Base-by-base conservation (phyloP, 1,140 invertebrate species). In the Drosophila yakuba region DNA sequence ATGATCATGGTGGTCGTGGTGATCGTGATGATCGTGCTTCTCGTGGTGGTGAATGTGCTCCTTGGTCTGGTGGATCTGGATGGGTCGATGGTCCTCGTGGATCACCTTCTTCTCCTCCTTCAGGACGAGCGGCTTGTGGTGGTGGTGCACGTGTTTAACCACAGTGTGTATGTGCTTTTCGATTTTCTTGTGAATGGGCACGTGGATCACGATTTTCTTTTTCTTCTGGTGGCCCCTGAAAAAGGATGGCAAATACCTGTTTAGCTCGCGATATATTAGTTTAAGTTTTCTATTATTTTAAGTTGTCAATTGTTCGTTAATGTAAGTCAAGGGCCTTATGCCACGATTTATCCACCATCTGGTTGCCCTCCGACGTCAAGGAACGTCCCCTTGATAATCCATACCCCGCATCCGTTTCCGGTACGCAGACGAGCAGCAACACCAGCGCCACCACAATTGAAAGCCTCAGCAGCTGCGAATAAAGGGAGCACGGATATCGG, bases 41-140 rank as follows among this genome's bases (percentile, higher is more conserved):
- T 90, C 78, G 52, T 91, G 91, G 55, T 92, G 91, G 75, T 92
- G 91, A 6, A 91, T 72, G 38, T 92, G 91, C 64, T 92, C 91
- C 51, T 92, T 89, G 20, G 84, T 89, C 56, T 85, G 86, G 45
- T 89, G 85, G 28, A 89, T 90, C 60, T 89, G 77, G 32, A 92
- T 89, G 52, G 91, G 89, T 35, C 78, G 78, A 66, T 92, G 80
- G 51, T 91, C 91, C 47, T 91, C 81, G 41, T 91, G 88, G 14
- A 91, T 91, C 2, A 92, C 81, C 51, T 91, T 91, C 59, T 91
- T 90, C 54, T 92, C 90, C 80, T 92, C 91, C 60, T 92, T 92
- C 14, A 91, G 79, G 14, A 92, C 85, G 60, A 91, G 83, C 7
- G 91, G 91, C 68, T 91, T 92, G 72, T 92, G 91, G 63, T 92